These are phyloP conservation scores for Fabriciana adippe DNA, from an alignment of 2,888 invertebrate species.

Conservation along the genomic window DNA sequence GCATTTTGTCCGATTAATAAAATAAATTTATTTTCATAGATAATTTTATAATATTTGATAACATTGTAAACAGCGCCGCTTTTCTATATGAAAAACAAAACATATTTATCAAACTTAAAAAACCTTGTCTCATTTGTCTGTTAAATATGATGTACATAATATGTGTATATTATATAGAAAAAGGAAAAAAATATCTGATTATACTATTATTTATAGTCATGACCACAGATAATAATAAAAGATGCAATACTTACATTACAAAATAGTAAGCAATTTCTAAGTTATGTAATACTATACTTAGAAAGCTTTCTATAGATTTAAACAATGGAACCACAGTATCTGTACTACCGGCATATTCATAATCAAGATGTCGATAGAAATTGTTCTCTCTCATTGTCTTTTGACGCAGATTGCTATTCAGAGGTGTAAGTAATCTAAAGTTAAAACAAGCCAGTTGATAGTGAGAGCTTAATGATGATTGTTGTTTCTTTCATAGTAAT, in stretches of 20 bases:
- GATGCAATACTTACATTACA: too few relatives aligned
- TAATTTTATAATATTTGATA: background rate
- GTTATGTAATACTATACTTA: background rate
- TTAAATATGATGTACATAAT: too few relatives aligned
- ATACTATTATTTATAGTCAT: too few relatives aligned
- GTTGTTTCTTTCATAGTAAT: constrained; percentile 9
- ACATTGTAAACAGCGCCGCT: background rate
- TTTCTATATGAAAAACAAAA: too few relatives aligned
- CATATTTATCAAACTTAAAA: too few relatives aligned
- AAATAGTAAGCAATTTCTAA: background rate
- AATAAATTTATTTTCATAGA: background rate
- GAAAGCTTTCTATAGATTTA: constrained; percentile 5
- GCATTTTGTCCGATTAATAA: background rate
- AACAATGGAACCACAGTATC: constrained; percentile 7
- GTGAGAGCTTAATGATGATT: constrained; percentile 13
- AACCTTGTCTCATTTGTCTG: too few relatives aligned
- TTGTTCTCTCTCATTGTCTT: constrained; percentile 22
- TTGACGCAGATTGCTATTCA: constrained; percentile 20
- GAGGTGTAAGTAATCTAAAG: constrained; percentile 30
- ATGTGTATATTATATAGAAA: too few relatives aligned
- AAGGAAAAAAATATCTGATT: too few relatives aligned
- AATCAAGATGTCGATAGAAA: constrained; percentile 26
- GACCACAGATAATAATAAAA: too few relatives aligned
- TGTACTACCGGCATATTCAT: background rate
- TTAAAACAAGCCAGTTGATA: constrained; percentile 23